Percentiles rank a stretch among this genome's conserved stretches.
phyloP scores from a whole-genome alignment of 2,113 vertebrate species.

The Meleagris gallopavo region DNA sequence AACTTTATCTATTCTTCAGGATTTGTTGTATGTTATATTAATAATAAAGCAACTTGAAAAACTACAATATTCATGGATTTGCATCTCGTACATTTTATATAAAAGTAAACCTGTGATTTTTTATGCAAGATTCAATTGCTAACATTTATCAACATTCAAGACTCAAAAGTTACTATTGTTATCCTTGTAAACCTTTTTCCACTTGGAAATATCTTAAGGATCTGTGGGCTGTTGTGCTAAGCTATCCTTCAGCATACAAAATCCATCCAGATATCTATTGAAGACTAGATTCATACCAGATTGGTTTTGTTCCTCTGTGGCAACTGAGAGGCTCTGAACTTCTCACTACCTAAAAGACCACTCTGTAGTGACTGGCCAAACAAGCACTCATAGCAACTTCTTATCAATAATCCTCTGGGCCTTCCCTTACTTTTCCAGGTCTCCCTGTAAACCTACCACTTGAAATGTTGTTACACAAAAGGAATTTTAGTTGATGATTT shows the following conservation, averaged over 20 bases:
- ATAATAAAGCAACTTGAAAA: not conserved
- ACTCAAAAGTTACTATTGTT: conserved; percentile 48
- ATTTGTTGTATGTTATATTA: not conserved
- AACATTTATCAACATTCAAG: conserved; percentile 33
- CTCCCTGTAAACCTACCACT: not conserved
- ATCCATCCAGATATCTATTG: conserved; percentile 11
- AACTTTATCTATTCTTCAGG: not conserved
- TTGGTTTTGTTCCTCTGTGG: not conserved
- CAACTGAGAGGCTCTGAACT: not conserved
- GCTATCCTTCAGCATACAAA: conserved; percentile 20
- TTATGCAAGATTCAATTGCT: conserved; percentile 4
- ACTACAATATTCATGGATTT: not conserved
- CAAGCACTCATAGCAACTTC: not conserved
- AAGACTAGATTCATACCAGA: conserved; percentile 13
- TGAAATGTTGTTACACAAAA: not conserved
- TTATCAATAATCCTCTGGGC: not conserved
- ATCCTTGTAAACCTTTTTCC: conserved; percentile 8
- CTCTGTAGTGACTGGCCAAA: not conserved
- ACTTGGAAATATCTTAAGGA: conserved; percentile 23
- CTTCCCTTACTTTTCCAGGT: not conserved
- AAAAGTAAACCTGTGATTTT: conserved; percentile 13
- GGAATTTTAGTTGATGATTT: not conserved
- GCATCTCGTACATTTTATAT: not conserved
- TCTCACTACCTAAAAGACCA: fast-evolving
- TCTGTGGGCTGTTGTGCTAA: conserved; percentile 22